A percentile compares a stretch with the other conserved stretches of the same genome.
phyloP scores from a whole-genome alignment of 2,888 invertebrate genomes.

The Argynnis bischoffii region DNA sequence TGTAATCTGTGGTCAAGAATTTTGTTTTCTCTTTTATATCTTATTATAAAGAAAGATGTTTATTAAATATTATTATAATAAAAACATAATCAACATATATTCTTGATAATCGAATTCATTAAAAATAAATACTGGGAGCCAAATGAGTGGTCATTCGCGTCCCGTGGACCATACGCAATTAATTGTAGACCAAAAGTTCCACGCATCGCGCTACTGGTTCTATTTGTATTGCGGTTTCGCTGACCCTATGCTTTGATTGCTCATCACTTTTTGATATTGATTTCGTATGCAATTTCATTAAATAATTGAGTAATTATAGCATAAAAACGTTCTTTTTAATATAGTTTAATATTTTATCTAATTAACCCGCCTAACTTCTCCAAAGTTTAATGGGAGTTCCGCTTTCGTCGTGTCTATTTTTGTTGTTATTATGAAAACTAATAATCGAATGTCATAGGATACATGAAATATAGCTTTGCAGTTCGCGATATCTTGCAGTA shows the following conservation, averaged over 20 bases:
- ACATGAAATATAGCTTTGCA: too few relatives aligned
- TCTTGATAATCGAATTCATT: background rate
- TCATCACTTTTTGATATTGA: constrained; percentile 12
- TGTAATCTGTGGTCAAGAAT: too few relatives aligned
- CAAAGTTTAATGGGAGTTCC: too few relatives aligned
- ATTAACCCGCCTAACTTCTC: too few relatives aligned
- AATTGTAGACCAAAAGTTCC: constrained; percentile 55
- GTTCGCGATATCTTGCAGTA: too few relatives aligned
- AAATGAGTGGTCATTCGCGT: constrained; percentile 19
- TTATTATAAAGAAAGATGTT: too few relatives aligned
- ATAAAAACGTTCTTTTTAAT: background rate
- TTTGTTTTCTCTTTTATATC: too few relatives aligned
- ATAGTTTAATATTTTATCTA: too few relatives aligned
- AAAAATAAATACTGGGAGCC: background rate
- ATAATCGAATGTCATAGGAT: too few relatives aligned
- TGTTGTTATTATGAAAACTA: too few relatives aligned
- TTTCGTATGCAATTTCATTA: background rate
- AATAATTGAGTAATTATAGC: background rate
- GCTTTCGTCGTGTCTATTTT: too few relatives aligned
- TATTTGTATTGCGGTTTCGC: constrained; percentile 45
- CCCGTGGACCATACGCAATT: constrained; percentile 43
- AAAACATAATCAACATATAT: background rate
- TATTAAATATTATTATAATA: background rate
- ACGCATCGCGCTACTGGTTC: constrained; percentile 41
- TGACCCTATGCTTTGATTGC: background rate